Evolutionary conservation across 2,888 invertebrate genomes (phyloP), one percentile per base, ranked within the genome.

Genomic region (Danaus chrysippus): DNA sequence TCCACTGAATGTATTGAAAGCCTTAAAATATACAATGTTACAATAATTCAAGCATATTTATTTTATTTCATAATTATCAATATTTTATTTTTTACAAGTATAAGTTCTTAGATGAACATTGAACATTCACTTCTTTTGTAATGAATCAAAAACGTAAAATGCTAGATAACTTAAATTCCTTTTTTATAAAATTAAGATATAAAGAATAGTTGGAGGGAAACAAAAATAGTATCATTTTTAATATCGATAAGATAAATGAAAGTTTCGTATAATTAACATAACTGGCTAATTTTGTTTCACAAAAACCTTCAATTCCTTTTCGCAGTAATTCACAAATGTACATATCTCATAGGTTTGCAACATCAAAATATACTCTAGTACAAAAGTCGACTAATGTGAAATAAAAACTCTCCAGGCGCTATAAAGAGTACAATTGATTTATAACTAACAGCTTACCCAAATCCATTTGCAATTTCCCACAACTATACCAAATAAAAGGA

Each of bases 401-500:
- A 55, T 49, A 41, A 76, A 77, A 76, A 79, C 78, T 78, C 76
- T 79, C 71, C 73, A 75, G 65, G 76, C 60, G 65, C 63, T 65
- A 65, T 69, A 66, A 71, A 78, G 69, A 74, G 69, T 72, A 63
- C 70, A 69, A 75, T 76, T 80, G 82, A 83, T 82, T 82, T 80
- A 83, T 75, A 76, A 64, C 71, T 57, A 75, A 76, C 76, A 79
- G 73, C 79, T 76, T 74, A 61, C 66, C 74, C 70, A 71, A 79
- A 83, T 81, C 83, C 81, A 87, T 85, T 86, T 82, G 77, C 81
- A 79, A 82, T 82, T 75, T 81, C 79, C 81, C 82, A 75, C 75
- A 85, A 87, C 88, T 88, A 86, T 85, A 82, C 74, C 86, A 86
- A 85, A 87, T 87, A 88, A 87, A 86, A 84, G 82, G 83, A 83